phyloP scores from a whole-genome alignment of 2,797 vertebrate genomes.

The Argentina silus region DNA sequence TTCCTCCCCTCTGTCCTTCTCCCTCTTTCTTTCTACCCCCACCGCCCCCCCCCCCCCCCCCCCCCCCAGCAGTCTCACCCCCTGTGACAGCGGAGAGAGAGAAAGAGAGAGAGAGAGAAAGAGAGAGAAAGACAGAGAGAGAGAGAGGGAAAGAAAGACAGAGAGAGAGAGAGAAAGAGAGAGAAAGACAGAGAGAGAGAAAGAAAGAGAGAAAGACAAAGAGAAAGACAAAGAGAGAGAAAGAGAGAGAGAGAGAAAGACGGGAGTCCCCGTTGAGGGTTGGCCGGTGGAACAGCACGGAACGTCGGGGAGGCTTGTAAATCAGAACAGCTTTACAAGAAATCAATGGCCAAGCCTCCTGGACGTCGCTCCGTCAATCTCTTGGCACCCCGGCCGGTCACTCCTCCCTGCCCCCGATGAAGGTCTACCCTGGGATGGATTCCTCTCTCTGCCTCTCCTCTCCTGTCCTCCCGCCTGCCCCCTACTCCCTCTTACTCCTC shows the following conservation, averaged over 20 bases:
- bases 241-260: background rate
- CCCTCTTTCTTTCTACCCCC: too few relatives aligned
- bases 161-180: slow-evolving; percentile 6
- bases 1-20: too few relatives aligned
- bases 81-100: slow-evolving; percentile 4
- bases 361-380: background rate
- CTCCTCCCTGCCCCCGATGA: too few relatives aligned
- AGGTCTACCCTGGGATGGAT: background rate
- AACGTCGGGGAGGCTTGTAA: background rate
- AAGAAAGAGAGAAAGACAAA: slow-evolving; percentile 13
- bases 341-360: background rate
- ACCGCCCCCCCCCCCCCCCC: too few relatives aligned
- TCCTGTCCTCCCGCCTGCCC: too few relatives aligned
- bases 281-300: background rate
- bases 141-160: slow-evolving; percentile 42
- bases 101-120: slow-evolving; percentile 16
- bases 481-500: too few relatives aligned
- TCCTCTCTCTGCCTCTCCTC: background rate
- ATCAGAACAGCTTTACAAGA: background rate
- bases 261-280: background rate
- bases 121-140: slow-evolving; percentile 24
- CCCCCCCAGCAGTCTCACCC: too few relatives aligned
- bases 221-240: slow-evolving; percentile 3
- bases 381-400: background rate
- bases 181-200: background rate